Conservation (phyloP, 2,797 vertebrate genomes). For the Hozukius guyotensis region DNA sequence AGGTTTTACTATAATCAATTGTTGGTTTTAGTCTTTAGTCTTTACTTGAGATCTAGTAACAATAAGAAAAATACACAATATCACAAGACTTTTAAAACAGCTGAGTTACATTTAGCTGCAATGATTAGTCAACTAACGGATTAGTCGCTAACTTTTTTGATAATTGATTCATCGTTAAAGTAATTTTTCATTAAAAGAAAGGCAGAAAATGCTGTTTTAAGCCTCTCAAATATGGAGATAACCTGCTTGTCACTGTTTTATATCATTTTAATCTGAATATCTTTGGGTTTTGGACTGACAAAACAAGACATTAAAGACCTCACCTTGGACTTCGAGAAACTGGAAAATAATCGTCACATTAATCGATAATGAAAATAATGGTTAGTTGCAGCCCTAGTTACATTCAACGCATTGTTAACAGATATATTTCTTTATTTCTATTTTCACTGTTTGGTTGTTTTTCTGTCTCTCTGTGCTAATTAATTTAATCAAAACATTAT, state of each 20-base stretch:
- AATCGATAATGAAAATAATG: too few relatives aligned
- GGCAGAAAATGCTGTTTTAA: too few relatives aligned
- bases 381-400: neutral
- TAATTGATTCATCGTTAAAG: too few relatives aligned
- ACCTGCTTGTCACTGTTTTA: too few relatives aligned
- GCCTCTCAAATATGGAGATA: too few relatives aligned
- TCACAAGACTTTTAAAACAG: neutral
- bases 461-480: neutral
- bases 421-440: neutral
- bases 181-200: too few relatives aligned
- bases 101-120: neutral
- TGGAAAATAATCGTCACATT: too few relatives aligned
- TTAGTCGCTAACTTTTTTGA: too few relatives aligned
- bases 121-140: fast-evolving
- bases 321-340: too few relatives aligned
- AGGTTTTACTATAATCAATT: neutral
- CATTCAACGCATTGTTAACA: neutral
- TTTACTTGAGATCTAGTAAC: neutral
- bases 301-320: too few relatives aligned
- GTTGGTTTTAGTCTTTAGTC: neutral
- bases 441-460: constrained; percentile 8
- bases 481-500: neutral
- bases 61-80: neutral
- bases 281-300: too few relatives aligned
- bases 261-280: too few relatives aligned